These are phyloP conservation scores for Heliconius hewitsoni DNA, from an alignment of 1,140 invertebrate species.

Conservation along the genomic window DNA sequence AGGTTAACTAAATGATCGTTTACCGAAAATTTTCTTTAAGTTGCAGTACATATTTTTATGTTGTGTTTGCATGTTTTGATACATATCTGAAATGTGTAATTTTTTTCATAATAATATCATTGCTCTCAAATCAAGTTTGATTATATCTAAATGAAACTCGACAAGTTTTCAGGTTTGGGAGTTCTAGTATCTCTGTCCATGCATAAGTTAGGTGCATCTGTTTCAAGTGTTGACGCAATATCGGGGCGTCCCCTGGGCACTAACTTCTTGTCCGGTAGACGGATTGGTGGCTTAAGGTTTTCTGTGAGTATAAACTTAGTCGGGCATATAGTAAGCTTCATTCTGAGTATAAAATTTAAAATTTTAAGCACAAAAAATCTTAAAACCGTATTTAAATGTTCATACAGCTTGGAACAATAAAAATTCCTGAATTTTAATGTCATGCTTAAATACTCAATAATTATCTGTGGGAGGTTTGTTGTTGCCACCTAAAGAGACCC, in stretches of 20 bases:
- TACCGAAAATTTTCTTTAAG: too few species aligned
- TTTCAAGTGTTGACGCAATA: conserved; percentile 71
- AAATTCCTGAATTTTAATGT: background rate
- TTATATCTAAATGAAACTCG: conserved; percentile 30
- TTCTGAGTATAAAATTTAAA: background rate
- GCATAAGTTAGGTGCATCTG: conserved; percentile 71
- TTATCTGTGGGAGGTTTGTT: conserved; percentile 69
- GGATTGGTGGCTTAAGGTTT: conserved; percentile 31
- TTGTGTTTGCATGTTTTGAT: too few species aligned
- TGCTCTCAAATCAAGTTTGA: conserved; percentile 23
- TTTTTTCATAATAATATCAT: background rate
- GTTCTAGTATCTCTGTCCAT: conserved; percentile 63
- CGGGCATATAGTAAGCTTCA: background rate
- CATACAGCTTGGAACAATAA: too few species aligned
- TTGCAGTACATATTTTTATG: too few species aligned
- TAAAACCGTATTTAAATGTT: background rate
- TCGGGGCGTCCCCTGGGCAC: conserved; percentile 49
- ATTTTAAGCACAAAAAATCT: background rate
- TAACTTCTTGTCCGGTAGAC: conserved; percentile 55
- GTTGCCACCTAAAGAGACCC: conserved; percentile 58
- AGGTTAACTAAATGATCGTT: too few species aligned
- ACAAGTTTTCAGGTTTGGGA: conserved; percentile 57
- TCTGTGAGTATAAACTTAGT: conserved; percentile 1
- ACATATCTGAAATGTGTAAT: too few species aligned
- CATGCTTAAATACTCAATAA: conserved; percentile 1